Evolutionary conservation across 2,797 vertebrate genomes (phyloP), one percentile per base, ranked within the genome.

Genomic region (Pristis pectinata): DNA sequence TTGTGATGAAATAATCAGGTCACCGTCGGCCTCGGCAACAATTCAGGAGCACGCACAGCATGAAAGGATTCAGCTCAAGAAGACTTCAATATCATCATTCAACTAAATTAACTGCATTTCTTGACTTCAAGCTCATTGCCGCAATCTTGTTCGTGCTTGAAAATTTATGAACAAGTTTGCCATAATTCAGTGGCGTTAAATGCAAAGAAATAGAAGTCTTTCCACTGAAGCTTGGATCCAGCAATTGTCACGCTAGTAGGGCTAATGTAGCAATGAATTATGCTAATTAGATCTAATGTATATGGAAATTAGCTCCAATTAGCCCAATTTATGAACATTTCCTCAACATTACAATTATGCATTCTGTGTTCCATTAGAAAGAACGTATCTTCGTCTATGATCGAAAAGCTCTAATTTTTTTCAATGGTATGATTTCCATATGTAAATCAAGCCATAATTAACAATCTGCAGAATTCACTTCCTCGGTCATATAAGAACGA

Each of bases 321-420:
- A 94, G 70, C 92, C 72, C 30, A 74, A 94, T 76, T 94, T 94
- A 94, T 94, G 44, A 94, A 56, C 49, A 56, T 76, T 94, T 76
- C 92, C 44, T 76, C 72, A 53, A 94, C 72, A 34, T 94, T 74
- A 56, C 44, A 94, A 56, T 94, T 76, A 72, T 34, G 44, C 56
- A 34, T 76, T 76, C 70, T 70, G 41, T 53, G 70, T 76, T 94
- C 30, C 70, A 94, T 76, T 53, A 76, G 70, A 56, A 76, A 74
- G 70, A 44, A 94, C 44, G 15, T 72, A 76, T 53, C 15, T 53
- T 53, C n/a, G 13, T 74, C 67, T 53, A 27, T 53, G 49, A 56
- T 76, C 49, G 41, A 76, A 76, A 94, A 76, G 34, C 34, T 27
- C 92, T 94, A 76, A 49, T 53, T 94, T 72, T 41, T 49, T 41